Evolutionary conservation across 2,797 vertebrate species (phyloP).

Genomic region (Macroramphosus scolopax): DNA sequence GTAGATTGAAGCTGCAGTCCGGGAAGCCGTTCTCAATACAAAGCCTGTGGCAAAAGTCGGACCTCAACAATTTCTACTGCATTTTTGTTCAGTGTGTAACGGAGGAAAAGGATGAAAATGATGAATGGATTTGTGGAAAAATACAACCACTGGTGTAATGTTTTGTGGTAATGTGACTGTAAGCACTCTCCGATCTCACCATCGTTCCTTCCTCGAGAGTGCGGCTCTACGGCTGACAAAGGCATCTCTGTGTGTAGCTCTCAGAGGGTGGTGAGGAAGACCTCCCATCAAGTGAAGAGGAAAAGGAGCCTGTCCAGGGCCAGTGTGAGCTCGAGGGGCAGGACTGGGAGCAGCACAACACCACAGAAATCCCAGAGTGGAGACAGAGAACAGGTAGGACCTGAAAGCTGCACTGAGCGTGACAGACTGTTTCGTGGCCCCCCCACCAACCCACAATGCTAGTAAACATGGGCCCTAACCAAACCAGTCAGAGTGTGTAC

Average conservation of each 20-base stretch:
- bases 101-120: conserved; percentile 55
- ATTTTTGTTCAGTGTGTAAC: conserved; percentile 64
- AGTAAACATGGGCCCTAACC: conserved; percentile 55
- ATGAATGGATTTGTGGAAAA: conserved; percentile 51
- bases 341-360: conserved; percentile 68
- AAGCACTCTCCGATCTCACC: conserved; percentile 49
- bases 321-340: conserved; percentile 63
- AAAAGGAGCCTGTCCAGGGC: conserved; percentile 57
- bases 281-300: conserved; percentile 64
- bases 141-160: conserved; percentile 46
- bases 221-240: conserved; percentile 52
- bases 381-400: conserved; percentile 76
- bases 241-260: conserved; percentile 69
- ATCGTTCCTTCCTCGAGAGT: conserved; percentile 50
- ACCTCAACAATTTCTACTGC: conserved; percentile 40
- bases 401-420: conserved; percentile 50
- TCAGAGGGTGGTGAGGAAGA: conserved; percentile 65
- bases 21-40: conserved; percentile 20
- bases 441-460: conserved; percentile 18
- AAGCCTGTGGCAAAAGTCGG: conserved; percentile 48
- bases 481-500: conserved; percentile 51
- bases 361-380: conserved; percentile 53
- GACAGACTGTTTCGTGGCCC: conserved; percentile 29
- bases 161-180: conserved; percentile 60
- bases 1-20: conserved; percentile 25